Conservation (phyloP, 1,140 invertebrate species). For the Cataglyphis hispanica region DNA sequence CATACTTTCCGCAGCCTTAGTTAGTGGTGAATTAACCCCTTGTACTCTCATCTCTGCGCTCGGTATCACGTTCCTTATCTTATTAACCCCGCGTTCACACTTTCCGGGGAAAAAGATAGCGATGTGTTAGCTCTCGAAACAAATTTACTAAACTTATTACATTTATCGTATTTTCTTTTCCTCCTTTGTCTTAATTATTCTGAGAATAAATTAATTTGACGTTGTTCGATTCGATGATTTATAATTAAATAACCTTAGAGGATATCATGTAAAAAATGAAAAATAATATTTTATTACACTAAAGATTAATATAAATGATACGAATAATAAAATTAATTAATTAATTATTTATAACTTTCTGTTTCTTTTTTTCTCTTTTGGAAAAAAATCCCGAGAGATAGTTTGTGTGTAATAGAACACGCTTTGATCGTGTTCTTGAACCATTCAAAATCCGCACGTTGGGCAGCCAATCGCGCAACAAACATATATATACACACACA, state of each 20-base stretch:
- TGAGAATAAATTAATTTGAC: not conserved
- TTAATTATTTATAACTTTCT: not conserved
- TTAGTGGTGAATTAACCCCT: slow-evolving; percentile 38
- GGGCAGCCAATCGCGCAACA: not conserved
- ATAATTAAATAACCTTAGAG: too few species aligned
- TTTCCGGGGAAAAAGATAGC: not conserved
- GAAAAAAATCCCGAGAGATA: too few species aligned
- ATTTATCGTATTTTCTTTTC: too few species aligned
- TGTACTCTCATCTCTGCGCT: slow-evolving; percentile 1
- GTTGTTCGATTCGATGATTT: not conserved
- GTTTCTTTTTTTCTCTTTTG: not conserved
- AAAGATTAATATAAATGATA: not conserved
- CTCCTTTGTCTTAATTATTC: not conserved
- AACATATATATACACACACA: too few species aligned
- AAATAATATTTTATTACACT: too few species aligned
- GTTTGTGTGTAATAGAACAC: not conserved
- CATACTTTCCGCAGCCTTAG: slow-evolving; percentile 21
- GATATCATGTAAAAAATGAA: too few species aligned
- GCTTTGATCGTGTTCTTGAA: not conserved
- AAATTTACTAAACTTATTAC: not conserved
- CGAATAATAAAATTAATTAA: not conserved
- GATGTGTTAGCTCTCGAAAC: not conserved
- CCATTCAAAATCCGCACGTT: not conserved
- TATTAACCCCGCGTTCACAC: slow-evolving; percentile 19
- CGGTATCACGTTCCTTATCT: slow-evolving; percentile 27